Evolutionary conservation across 2,797 vertebrate genomes (phyloP).

Genomic region (Garrulus glandarius): DNA sequence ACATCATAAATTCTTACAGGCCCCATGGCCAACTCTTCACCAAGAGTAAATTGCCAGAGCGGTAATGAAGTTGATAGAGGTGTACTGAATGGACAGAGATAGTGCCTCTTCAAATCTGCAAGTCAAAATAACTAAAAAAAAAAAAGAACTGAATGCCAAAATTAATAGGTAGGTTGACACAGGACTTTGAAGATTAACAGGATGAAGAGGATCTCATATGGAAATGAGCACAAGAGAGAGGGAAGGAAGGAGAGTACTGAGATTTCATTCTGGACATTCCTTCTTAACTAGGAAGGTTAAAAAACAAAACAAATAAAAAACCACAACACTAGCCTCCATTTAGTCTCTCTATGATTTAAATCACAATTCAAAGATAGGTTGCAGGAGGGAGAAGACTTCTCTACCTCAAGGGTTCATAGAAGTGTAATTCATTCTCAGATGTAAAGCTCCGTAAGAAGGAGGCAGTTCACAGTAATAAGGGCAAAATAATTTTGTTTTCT

Average conservation of each 20-base stretch:
- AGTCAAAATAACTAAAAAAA: neutral
- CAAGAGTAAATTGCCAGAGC: neutral
- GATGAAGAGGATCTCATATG: neutral
- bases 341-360: neutral
- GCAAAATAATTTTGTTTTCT: neutral
- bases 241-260: neutral
- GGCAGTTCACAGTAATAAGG: neutral
- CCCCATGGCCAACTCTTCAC: neutral
- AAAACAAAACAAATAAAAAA: neutral
- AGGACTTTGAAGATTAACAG: neutral
- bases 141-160: fast-evolving
- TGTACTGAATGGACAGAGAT: neutral
- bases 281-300: neutral
- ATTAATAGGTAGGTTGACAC: neutral
- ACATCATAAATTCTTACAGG: neutral
- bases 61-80: neutral
- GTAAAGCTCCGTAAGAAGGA: neutral
- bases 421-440: neutral
- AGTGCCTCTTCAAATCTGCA: neutral
- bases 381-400: neutral
- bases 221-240: neutral
- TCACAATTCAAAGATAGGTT: neutral
- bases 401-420: neutral
- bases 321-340: fast-evolving
- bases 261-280: neutral